Conservation (phyloP, 2,113 vertebrate genomes). For the Tragelaphus imberbis region DNA sequence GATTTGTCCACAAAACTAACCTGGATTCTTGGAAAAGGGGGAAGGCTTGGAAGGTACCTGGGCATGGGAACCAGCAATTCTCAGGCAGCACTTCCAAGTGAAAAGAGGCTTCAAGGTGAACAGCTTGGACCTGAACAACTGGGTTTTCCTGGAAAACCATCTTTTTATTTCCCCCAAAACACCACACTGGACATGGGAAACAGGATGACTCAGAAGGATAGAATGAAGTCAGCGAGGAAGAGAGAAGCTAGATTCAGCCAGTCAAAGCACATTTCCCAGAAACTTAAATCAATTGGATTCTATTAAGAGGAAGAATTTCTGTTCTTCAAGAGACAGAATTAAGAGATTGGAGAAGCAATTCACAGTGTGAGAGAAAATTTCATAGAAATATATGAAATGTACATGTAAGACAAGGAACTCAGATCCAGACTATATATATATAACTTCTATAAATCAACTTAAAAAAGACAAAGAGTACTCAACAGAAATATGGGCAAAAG, state of each 20-base stretch:
- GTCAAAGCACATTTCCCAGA: slow-evolving; percentile 13
- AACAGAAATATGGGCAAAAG: neutral
- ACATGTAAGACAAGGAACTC: neutral
- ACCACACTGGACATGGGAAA: neutral
- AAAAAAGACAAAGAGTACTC: neutral
- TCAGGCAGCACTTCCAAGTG: neutral
- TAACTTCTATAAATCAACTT: neutral
- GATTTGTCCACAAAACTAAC: neutral
- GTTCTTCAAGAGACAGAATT: neutral
- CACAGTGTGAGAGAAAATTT: neutral
- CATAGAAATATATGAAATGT: neutral
- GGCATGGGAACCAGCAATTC: neutral
- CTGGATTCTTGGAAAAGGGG: neutral
- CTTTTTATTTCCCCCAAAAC: neutral
- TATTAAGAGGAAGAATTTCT: neutral
- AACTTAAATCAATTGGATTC: neutral
- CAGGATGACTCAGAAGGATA: neutral
- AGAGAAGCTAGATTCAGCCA: neutral
- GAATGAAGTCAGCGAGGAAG: neutral
- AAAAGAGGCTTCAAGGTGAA: neutral
- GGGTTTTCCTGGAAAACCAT: neutral
- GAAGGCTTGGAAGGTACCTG: neutral
- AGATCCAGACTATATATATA: neutral
- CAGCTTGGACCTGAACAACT: neutral
- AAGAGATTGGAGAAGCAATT: neutral